A percentile compares a stretch with the other conserved stretches of the same genome.
Conservation (phyloP, 2,113 vertebrate genomes). For the Ondatra zibethicus region DNA sequence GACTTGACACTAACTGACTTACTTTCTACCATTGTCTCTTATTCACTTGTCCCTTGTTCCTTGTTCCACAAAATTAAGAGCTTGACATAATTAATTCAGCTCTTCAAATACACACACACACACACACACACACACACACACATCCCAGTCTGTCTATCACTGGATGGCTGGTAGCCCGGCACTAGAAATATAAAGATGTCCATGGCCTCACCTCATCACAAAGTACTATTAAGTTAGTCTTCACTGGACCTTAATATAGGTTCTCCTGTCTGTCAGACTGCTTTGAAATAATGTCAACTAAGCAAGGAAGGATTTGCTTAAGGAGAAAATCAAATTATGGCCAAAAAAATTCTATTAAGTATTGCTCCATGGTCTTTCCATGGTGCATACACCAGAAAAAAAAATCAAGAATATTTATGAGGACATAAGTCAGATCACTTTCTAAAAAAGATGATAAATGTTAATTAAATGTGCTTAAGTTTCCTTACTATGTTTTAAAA, state of each 20-base stretch:
- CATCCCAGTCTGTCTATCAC: not conserved
- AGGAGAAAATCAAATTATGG: slow-evolving; percentile 62
- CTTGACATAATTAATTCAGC: not conserved
- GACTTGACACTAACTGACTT: not conserved
- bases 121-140: no score
- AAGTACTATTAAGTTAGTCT: slow-evolving; percentile 38
- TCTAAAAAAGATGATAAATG: slow-evolving; percentile 89
- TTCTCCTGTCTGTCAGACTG: slow-evolving; percentile 34
- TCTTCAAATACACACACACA: no score
- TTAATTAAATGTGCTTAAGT: slow-evolving; percentile 89
- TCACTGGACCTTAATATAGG: not conserved
- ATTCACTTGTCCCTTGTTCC: not conserved
- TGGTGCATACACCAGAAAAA: slow-evolving; percentile 61
- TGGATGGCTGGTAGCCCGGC: not conserved
- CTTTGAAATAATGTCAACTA: slow-evolving; percentile 61
- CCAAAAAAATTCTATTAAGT: slow-evolving; percentile 55
- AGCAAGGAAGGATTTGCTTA: slow-evolving; percentile 59
- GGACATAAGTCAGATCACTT: slow-evolving; percentile 83
- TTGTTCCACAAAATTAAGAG: slow-evolving; percentile 43
- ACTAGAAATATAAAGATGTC: not conserved
- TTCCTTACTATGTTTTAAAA: slow-evolving; percentile 87
- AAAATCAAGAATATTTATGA: slow-evolving; percentile 73
- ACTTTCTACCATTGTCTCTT: not conserved
- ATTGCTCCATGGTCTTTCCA: slow-evolving; percentile 71
- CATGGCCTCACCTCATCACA: slow-evolving; percentile 45